A percentile compares a stretch with the other conserved stretches of the same genome.
Evolutionary conservation across 2,888 invertebrate species (phyloP).

Genomic region (Temnothorax rugatulus): DNA sequence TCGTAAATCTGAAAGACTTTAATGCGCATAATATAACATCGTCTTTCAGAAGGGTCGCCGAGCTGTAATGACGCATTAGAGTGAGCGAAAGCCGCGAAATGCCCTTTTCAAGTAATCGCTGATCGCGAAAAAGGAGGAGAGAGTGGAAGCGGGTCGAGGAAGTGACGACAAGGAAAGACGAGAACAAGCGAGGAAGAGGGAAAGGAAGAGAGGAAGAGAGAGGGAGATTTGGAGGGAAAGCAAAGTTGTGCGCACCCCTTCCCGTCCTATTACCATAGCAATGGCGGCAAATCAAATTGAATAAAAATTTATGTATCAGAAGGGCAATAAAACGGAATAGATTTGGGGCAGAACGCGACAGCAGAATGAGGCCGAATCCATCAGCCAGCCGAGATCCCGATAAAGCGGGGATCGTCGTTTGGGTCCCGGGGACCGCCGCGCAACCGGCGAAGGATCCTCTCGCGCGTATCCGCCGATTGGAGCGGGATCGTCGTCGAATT

Average conservation of each 20-base stretch:
- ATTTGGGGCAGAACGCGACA: constrained; percentile 78
- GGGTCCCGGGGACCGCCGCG: constrained; percentile 67
- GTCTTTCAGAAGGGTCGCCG: constrained; percentile 6
- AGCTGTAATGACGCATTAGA: constrained; percentile 39
- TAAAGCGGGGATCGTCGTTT: constrained; percentile 78
- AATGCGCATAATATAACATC: constrained; percentile 39
- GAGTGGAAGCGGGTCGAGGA: constrained; percentile 41
- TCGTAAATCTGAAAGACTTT: constrained; percentile 36
- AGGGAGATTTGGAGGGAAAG: constrained; percentile 19
- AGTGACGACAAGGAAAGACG: constrained; percentile 16
- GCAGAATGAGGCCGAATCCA: constrained; percentile 76
- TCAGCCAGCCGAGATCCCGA: constrained; percentile 73
- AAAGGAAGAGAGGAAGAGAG: constrained; percentile 12
- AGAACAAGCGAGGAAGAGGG: constrained; percentile 3
- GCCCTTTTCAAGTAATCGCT: constrained; percentile 66
- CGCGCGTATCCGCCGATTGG: constrained; percentile 70
- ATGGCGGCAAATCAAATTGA: constrained; percentile 83
- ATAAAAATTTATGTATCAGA: constrained; percentile 84
- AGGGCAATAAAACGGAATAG: constrained; percentile 83
- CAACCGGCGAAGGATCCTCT: constrained; percentile 62
- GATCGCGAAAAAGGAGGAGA: constrained; percentile 35
- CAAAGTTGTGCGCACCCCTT: constrained; percentile 62
- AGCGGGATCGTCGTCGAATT: constrained; percentile 79
- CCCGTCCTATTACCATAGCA: constrained; percentile 79
- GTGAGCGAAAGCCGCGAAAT: constrained; percentile 45